Base-by-base conservation (phyloP, 2,888 invertebrate species). In the Blera fallax region DNA sequence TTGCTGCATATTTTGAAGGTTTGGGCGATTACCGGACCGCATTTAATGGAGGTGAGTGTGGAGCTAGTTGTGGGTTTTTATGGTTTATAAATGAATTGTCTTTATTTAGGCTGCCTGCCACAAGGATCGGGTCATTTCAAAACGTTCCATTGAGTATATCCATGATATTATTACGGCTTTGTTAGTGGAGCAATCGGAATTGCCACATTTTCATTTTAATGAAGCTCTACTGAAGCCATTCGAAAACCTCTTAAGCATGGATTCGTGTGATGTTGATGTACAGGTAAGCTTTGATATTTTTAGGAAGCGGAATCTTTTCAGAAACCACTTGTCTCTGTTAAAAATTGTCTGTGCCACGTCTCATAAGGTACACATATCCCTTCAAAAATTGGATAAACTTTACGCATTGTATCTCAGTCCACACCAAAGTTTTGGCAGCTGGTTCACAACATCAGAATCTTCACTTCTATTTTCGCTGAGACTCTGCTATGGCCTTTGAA, bases 141-240 rank as follows among this genome's bases (percentile, higher is more conserved):
- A 98, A 91, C 95, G 97, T 89, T 98, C 98, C 0, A 97, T 98
- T 32, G 95, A 96, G 88, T 97, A 97, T 89, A 96, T 99, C 83
- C 98, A 98, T 90, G 98, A 98, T 89, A 96, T 97, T 18, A 96
- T 98, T 60, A 97, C 97, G 0, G 96, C 97, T 0, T 92, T 98
- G 16, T 93, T 99, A 60, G 97, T 96, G 89, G 96, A 96, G 89
- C 97, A 97, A 91, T 94, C 96, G 0, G 98, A 98, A 90, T 92
- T 98, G 85, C 96, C 98, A 0, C 97, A 98, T 92, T 98, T 98
- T 92, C 98, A 98, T 91, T 98, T 98, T 91, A 98, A 98, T 91
- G 98, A 98, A 91, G 97, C 98, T 0, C 93, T 98, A 7, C 95
- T 98, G 88, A 98, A 98, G 90, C 98, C 98, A 0, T 98, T 98